A percentile compares a stretch with the other conserved stretches of the same genome.
phyloP scores from a whole-genome alignment of 1,140 invertebrate species.

The Cyphomyrmex costatus region DNA sequence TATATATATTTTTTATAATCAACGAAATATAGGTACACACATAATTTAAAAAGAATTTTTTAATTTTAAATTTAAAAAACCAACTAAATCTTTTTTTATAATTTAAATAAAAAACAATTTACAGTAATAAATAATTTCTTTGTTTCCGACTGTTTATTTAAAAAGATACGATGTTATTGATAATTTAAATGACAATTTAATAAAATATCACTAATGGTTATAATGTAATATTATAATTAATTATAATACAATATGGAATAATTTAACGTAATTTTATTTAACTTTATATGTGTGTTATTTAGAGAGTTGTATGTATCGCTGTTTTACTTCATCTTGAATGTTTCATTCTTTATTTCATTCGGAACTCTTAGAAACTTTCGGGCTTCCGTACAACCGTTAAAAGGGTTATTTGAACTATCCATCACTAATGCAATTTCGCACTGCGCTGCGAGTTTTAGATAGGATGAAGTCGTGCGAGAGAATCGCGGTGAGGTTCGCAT shows the following conservation, averaged over 20 bases:
- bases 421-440: constrained; percentile 36
- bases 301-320: not conserved
- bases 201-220: not conserved
- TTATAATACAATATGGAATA: not conserved
- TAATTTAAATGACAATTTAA: not conserved
- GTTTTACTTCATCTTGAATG: not conserved
- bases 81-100: too few relatives aligned
- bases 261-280: not conserved
- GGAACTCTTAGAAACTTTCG: not conserved
- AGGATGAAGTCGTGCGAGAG: constrained; percentile 59
- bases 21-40: too few relatives aligned
- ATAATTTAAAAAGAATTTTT: too few relatives aligned
- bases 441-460: constrained; percentile 40
- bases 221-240: not conserved
- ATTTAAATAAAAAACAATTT: too few relatives aligned
- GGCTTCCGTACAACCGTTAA: not conserved
- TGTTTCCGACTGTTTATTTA: too few relatives aligned
- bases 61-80: too few relatives aligned
- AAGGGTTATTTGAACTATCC: constrained; percentile 46
- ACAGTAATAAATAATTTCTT: too few relatives aligned
- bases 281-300: not conserved
- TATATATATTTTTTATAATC: too few relatives aligned
- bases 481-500: constrained; percentile 40
- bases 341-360: too few relatives aligned
- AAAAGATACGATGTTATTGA: too few relatives aligned